Percentiles rank a stretch among this genome's conserved stretches.
Evolutionary conservation across 2,888 invertebrate genomes (phyloP).

Genomic region (Griposia aprilina): DNA sequence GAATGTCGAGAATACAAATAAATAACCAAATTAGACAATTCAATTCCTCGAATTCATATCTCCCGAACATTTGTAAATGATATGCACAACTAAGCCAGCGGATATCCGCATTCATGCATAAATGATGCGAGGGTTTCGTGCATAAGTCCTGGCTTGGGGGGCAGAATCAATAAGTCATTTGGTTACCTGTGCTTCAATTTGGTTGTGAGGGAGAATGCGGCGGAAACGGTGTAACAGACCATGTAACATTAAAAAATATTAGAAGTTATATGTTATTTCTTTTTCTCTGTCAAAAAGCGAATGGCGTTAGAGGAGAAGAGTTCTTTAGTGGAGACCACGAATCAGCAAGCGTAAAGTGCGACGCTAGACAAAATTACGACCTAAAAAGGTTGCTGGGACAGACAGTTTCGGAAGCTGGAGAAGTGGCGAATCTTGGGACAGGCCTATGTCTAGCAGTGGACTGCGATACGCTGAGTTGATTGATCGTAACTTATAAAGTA

Average conservation of each 20-base stretch:
- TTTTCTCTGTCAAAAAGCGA: too few relatives aligned
- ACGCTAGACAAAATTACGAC: too few relatives aligned
- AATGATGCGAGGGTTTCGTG: slow-evolving; percentile 42
- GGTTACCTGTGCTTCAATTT: slow-evolving; percentile 23
- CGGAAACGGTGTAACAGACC: background rate
- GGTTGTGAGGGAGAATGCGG: background rate
- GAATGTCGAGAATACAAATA: background rate
- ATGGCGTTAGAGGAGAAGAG: background rate
- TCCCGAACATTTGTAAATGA: slow-evolving; percentile 30
- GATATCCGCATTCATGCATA: slow-evolving; percentile 54
- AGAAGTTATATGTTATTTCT: background rate
- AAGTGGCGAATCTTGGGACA: too few relatives aligned
- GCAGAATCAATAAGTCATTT: slow-evolving; percentile 60
- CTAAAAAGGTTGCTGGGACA: background rate
- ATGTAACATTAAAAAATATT: background rate
- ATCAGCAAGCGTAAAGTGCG: background rate
- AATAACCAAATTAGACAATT: slow-evolving; percentile 23
- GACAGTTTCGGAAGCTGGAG: background rate
- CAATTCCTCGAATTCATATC: slow-evolving; percentile 21
- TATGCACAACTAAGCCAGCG: slow-evolving; percentile 52
- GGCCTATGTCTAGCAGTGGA: background rate
- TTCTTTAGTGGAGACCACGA: background rate
- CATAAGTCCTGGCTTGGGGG: slow-evolving; percentile 28
- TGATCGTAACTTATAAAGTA: background rate
- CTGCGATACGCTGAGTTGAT: background rate